Percentiles rank a stretch among this genome's conserved stretches.
Evolutionary conservation across 64 coral and sea anemone species (phyloP).

Genomic region (Astreopora myriophthalma): DNA sequence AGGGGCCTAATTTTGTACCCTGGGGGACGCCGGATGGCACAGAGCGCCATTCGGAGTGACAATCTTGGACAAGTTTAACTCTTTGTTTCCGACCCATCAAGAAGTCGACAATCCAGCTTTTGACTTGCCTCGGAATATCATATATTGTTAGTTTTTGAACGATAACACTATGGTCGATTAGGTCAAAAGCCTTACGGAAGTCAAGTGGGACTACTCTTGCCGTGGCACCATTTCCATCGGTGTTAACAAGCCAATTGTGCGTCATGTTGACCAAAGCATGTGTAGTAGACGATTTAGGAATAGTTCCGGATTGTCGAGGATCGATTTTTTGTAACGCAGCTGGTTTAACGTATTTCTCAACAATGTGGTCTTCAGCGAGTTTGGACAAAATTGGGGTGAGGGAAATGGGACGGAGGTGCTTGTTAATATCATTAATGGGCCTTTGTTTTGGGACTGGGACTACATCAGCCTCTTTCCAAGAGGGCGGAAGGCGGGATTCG

Average conservation of each 20-base stretch:
- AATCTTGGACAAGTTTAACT: too few species aligned
- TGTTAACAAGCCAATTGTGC: slow-evolving; percentile 35
- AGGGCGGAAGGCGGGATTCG: slow-evolving; percentile 23
- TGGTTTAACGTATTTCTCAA: too few species aligned
- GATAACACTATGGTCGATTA: not conserved
- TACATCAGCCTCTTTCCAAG: slow-evolving; percentile 52
- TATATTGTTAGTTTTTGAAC: slow-evolving; percentile 2
- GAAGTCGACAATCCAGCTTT: too few species aligned
- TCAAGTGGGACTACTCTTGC: slow-evolving; percentile 30
- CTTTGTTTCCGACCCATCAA: too few species aligned
- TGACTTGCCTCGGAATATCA: slow-evolving; percentile 20
- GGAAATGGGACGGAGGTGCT: not conserved
- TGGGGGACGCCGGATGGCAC: too few species aligned
- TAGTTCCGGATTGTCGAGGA: too few species aligned
- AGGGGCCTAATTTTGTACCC: too few species aligned
- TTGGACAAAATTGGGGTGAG: too few species aligned
- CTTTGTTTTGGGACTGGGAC: slow-evolving; percentile 28
- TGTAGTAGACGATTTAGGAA: too few species aligned
- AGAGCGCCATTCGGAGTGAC: too few species aligned
- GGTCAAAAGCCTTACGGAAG: slow-evolving; percentile 28
- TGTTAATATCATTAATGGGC: not conserved
- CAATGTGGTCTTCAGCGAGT: too few species aligned
- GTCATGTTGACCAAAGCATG: not conserved
- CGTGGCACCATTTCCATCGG: slow-evolving; percentile 33
- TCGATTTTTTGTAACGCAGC: too few species aligned